A percentile compares a stretch with the other conserved stretches of the same genome.
Conservation (phyloP, 2,113 vertebrate genomes). For the Melanerpes formicivorus region DNA sequence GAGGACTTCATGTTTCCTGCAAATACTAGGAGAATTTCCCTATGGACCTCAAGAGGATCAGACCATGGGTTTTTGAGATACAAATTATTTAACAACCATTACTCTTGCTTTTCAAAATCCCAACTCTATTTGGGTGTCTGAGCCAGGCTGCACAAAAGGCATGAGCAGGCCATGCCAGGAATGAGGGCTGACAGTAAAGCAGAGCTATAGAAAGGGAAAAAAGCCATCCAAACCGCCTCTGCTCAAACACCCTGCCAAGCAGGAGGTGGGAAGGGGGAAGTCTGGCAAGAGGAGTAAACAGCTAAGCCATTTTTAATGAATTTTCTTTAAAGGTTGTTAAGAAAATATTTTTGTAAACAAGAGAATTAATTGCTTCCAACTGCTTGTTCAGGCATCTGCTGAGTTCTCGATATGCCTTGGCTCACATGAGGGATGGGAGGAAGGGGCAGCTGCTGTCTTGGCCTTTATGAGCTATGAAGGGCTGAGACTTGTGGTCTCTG, state of each 20-base stretch:
- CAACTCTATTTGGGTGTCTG: neutral
- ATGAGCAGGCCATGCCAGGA: neutral
- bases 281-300: neutral
- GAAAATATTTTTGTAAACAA: slow-evolving; percentile 6
- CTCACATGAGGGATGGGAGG: neutral
- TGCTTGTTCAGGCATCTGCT: neutral
- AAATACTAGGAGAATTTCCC: neutral
- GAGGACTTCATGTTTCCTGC: neutral
- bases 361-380: slow-evolving; percentile 5
- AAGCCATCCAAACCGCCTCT: neutral
- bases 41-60: neutral
- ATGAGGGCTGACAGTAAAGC: neutral
- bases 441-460: neutral
- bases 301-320: slow-evolving; percentile 42
- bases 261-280: neutral
- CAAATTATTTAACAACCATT: neutral
- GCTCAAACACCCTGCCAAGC: neutral
- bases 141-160: neutral
- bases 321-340: slow-evolving; percentile 7
- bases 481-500: neutral
- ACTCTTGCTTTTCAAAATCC: neutral
- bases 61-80: neutral
- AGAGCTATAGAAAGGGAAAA: neutral
- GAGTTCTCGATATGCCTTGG: neutral
- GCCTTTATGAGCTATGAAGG: neutral